These are phyloP conservation scores for Coilia nasus DNA, from an alignment of 2,797 vertebrate species.

Conservation along the genomic window DNA sequence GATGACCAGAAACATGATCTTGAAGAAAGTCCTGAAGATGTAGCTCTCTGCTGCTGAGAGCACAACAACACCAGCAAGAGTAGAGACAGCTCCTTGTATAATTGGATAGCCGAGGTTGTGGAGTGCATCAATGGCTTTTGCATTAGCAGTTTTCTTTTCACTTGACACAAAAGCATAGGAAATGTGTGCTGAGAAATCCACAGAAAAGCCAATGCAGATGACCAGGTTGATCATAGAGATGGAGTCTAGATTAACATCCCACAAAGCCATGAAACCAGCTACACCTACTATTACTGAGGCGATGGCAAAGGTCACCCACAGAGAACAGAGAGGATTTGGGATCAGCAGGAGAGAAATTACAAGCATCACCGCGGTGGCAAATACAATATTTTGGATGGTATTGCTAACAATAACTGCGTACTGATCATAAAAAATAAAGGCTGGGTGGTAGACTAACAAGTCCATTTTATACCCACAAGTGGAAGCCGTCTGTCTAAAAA, in stretches of 20 bases:
- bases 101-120: slow-evolving; percentile 71
- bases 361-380: slow-evolving; percentile 71
- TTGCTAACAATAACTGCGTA: slow-evolving; percentile 50
- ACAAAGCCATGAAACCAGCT: too few species aligned
- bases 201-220: too few species aligned
- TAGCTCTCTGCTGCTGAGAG: not conserved
- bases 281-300: too few species aligned
- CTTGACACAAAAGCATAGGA: slow-evolving; percentile 14
- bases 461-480: slow-evolving; percentile 48
- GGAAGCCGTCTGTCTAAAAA: slow-evolving; percentile 55
- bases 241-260: too few species aligned
- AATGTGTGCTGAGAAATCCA: too few species aligned
- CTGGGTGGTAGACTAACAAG: slow-evolving; percentile 72
- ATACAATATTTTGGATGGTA: slow-evolving; percentile 67
- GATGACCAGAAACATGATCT: slow-evolving; percentile 10
- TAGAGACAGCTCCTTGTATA: slow-evolving; percentile 74
- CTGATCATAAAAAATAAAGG: slow-evolving; percentile 77
- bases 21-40: not conserved
- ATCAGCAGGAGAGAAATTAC: slow-evolving; percentile 72
- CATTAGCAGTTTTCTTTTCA: slow-evolving; percentile 55
- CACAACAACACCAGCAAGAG: slow-evolving; percentile 65
- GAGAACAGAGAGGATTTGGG: slow-evolving; percentile 69
- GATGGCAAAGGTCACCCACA: too few species aligned
- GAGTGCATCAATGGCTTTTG: slow-evolving; percentile 64
- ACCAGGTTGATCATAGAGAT: too few species aligned